These are phyloP conservation scores for Rhamnusium bicolor DNA, from an alignment of 2,888 invertebrate species.

Conservation along the genomic window DNA sequence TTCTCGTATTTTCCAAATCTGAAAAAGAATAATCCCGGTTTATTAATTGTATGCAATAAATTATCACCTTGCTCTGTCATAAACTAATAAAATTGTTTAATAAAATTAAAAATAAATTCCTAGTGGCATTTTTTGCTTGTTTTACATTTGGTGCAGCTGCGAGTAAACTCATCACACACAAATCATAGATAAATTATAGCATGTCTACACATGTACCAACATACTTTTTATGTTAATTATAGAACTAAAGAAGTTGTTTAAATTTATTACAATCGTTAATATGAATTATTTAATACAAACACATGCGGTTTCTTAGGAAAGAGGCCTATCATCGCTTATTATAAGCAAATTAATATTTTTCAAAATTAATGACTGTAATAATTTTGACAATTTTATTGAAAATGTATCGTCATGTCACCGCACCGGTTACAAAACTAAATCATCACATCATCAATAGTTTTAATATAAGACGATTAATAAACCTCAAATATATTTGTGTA, in stretches of 20 bases:
- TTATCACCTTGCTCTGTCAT: not conserved
- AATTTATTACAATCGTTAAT: slow-evolving; percentile 48
- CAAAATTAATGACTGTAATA: slow-evolving; percentile 1
- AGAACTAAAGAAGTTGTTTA: slow-evolving; percentile 40
- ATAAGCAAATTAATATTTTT: slow-evolving; percentile 24
- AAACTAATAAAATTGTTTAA: not conserved
- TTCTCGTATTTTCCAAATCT: no score
- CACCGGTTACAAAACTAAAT: not conserved
- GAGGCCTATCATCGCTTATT: slow-evolving; percentile 33
- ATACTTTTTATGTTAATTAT: slow-evolving; percentile 48
- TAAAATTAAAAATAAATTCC: slow-evolving; percentile 8
- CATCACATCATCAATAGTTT: no score
- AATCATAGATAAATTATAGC: slow-evolving; percentile 56
- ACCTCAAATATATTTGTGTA: no score
- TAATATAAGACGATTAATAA: no score
- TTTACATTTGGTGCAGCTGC: slow-evolving; percentile 46
- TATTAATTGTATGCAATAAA: not conserved
- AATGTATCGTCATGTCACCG: not conserved
- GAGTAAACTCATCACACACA: slow-evolving; percentile 50
- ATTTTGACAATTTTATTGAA: not conserved
- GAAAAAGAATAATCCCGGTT: not conserved
- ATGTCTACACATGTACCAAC: slow-evolving; percentile 56
- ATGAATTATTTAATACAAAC: slow-evolving; percentile 43
- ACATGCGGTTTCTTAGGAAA: slow-evolving; percentile 34
- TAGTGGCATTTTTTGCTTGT: slow-evolving; percentile 1